Base-by-base conservation (phyloP, 2,888 invertebrate genomes). In the Pandemis cinnamomeana region DNA sequence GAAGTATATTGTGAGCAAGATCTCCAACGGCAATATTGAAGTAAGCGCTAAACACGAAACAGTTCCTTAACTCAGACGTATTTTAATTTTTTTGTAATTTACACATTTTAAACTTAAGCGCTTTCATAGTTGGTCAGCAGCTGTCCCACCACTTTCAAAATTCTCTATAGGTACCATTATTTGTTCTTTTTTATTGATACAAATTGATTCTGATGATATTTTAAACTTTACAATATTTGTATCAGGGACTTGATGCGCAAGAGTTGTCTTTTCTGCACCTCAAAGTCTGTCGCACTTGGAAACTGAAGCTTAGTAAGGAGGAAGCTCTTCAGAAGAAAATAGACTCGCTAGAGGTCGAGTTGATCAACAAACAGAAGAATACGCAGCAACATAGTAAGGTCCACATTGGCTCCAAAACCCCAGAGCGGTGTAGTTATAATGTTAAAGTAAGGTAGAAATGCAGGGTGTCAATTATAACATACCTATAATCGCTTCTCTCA, bases 181-280 rank as follows among this genome's bases (percentile, higher is more conserved):
- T 44, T 0, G 6, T 44, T 48, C 2, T 11, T 48, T 0, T 48
- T 48, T 48, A 20, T 20, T 20, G 20, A 20, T 20, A 20, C 20
- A 20, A 1, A 20, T 2, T 10, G 5, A 11, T 5, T 48, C 48
- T 48, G 13, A 11, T 11, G 5, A 53, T 7, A 53, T 53, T 53
- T 53, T 53, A 48, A 7, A 0, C 42, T 44, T 67, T 42, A 53
- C 41, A 51, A 36, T 75, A 73, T 77, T 62, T 55, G 15, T 79
- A 84, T 71, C 80, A 95, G 95, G 82, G 84, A 7, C 84, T 95
- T 66, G 90, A 92, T 67, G 89, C 91, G 20, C 93, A 95, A 81
- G 95, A 95, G 78, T 80, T 95, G n/a, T 93, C 95, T 27, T 92
- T 93, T 77, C 85, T 95, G 20, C 95, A 95, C 79, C 82, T 92